Conservation (phyloP, 1,140 invertebrate genomes). For the Caenorhabditis remanei region DNA sequence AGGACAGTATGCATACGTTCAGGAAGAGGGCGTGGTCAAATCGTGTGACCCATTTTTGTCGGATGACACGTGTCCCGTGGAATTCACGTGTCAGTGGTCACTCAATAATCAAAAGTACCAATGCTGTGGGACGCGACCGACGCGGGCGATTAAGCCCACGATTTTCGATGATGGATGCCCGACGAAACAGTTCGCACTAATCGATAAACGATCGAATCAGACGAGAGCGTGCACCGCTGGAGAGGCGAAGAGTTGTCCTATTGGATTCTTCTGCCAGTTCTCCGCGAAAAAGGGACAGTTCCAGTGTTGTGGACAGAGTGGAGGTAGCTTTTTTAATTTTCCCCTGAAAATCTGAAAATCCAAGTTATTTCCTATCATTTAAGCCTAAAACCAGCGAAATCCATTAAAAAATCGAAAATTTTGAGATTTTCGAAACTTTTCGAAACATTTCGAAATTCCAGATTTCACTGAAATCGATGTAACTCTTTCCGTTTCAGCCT, state of each 20-base stretch:
- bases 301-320: constrained; percentile 65
- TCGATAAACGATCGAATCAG: constrained; percentile 55
- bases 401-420: no score
- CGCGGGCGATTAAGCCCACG: constrained; percentile 53
- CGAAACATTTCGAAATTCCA: background rate
- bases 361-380: background rate
- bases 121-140: constrained; percentile 63
- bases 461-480: no score
- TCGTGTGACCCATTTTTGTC: constrained; percentile 60
- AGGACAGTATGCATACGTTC: constrained; percentile 58
- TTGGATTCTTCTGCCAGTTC: constrained; percentile 65
- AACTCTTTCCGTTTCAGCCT: no score
- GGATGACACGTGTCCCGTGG: constrained; percentile 55
- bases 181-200: constrained; percentile 55
- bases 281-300: constrained; percentile 58
- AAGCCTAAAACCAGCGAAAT: no score
- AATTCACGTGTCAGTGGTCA: constrained; percentile 67
- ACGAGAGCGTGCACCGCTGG: constrained; percentile 60
- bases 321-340: constrained; percentile 31
- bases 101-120: constrained; percentile 63
- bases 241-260: constrained; percentile 63
- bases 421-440: background rate
- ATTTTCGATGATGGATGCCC: constrained; percentile 61
- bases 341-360: background rate
- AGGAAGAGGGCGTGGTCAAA: constrained; percentile 55